Conservation (phyloP, 2,113 vertebrate genomes). For the Sciurus niger region DNA sequence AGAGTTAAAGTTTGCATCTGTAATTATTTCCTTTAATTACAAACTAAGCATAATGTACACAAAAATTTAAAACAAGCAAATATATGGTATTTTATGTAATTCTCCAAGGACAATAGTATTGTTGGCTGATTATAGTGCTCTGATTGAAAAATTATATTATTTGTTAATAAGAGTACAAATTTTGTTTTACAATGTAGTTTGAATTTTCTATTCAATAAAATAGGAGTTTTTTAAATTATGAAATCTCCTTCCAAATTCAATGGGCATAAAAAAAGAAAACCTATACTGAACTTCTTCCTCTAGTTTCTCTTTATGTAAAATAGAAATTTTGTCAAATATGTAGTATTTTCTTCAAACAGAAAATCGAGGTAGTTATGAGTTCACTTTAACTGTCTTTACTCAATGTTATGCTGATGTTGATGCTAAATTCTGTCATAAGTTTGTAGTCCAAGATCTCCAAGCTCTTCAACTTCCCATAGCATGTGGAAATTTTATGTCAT, state of each 20-base stretch:
- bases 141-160: slow-evolving; percentile 59
- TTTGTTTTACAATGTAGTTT: slow-evolving; percentile 38
- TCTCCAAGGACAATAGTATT: background rate
- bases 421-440: background rate
- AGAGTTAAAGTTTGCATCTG: background rate
- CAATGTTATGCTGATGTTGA: background rate
- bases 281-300: slow-evolving; percentile 21
- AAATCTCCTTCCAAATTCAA: slow-evolving; percentile 39
- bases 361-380: background rate
- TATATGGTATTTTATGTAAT: slow-evolving; percentile 48
- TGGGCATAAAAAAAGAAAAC: slow-evolving; percentile 64
- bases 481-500: background rate
- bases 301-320: slow-evolving; percentile 55
- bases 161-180: slow-evolving; percentile 37
- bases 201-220: slow-evolving; percentile 53
- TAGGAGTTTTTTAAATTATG: slow-evolving; percentile 19
- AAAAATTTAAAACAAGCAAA: slow-evolving; percentile 63
- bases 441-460: background rate
- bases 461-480: background rate
- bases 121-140: slow-evolving; percentile 15
- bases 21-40: slow-evolving; percentile 37
- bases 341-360: slow-evolving; percentile 36
- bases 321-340: slow-evolving; percentile 45
- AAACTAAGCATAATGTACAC: background rate
- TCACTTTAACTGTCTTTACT: background rate